Evolutionary conservation across 2,888 invertebrate genomes (phyloP).

Genomic region (Hyposoter didymator): DNA sequence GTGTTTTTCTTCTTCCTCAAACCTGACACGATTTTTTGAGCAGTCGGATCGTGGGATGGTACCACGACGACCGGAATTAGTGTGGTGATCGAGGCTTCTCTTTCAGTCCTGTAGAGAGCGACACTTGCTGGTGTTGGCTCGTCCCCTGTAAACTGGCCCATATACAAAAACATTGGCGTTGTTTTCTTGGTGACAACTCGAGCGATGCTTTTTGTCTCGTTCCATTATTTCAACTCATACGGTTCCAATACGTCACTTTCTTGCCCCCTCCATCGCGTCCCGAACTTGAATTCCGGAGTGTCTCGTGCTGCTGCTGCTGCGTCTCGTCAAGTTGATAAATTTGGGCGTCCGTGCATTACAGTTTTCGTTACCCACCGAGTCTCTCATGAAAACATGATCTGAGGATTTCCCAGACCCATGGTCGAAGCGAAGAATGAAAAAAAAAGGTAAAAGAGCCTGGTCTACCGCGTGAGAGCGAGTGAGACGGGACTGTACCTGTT

Average conservation of each 20-base stretch:
- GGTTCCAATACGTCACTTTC: not conserved
- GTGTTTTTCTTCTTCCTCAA: constrained; percentile 72
- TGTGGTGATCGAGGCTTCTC: constrained; percentile 22
- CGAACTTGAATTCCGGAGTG: too few species aligned
- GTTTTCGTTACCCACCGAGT: constrained; percentile 18
- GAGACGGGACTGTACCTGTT: constrained; percentile 11
- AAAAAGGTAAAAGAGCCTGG: constrained; percentile 19
- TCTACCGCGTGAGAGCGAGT: not conserved
- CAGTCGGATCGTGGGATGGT: constrained; percentile 11
- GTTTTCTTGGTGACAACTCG: not conserved
- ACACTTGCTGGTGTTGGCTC: not conserved
- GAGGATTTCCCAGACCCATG: not conserved
- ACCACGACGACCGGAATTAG: constrained; percentile 2
- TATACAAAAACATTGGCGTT: not conserved
- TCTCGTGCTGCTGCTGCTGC: too few species aligned
- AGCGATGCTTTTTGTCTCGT: not conserved
- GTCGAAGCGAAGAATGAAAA: constrained; percentile 4
- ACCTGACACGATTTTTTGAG: constrained; percentile 43
- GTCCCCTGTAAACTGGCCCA: not conserved
- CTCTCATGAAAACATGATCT: constrained; percentile 22
- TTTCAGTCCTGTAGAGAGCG: constrained; percentile 9
- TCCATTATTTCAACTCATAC: not conserved
- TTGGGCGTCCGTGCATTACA: not conserved
- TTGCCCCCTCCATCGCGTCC: too few species aligned
- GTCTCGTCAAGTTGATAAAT: not conserved